phyloP scores from a whole-genome alignment of 2,888 invertebrate species.

The Azorinus chamasolen region DNA sequence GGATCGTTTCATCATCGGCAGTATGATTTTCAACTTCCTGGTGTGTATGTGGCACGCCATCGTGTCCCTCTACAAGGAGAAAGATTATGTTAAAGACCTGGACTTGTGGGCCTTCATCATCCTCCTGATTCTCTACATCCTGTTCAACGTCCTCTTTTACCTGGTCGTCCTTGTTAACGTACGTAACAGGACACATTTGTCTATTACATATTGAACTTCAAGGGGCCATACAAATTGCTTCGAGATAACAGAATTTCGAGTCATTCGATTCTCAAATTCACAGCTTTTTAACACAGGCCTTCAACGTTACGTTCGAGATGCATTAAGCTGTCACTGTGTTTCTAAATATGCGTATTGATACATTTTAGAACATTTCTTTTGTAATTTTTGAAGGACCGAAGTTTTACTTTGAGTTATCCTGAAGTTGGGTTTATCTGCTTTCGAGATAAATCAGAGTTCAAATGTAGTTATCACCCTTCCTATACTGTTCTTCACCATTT shows the following conservation, averaged over 20 bases:
- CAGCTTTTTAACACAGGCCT: too few species aligned
- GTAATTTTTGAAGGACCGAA: too few species aligned
- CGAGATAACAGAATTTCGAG: not conserved
- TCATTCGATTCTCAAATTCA: not conserved
- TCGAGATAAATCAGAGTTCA: too few species aligned
- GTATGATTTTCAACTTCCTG: conserved; percentile 81
- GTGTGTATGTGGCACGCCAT: conserved; percentile 84
- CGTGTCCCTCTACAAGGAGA: conserved; percentile 71
- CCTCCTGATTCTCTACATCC: conserved; percentile 72
- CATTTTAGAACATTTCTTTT: too few species aligned
- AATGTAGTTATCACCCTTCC: too few species aligned
- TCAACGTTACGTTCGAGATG: too few species aligned
- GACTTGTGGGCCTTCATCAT: conserved; percentile 79
- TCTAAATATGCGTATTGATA: too few species aligned
- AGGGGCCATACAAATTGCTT: too few species aligned
- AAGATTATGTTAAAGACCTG: conserved; percentile 50
- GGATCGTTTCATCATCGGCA: conserved; percentile 84
- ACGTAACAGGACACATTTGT: conserved; percentile 19
- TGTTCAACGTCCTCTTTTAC: conserved; percentile 76
- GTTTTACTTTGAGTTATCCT: too few species aligned
- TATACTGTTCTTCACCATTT: not conserved
- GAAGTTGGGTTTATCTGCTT: too few species aligned
- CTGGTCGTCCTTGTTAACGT: conserved; percentile 78
- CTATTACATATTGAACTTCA: not conserved
- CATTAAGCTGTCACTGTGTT: too few species aligned